phyloP scores from a whole-genome alignment of 2,888 invertebrate genomes.

The Cephus pulcher region DNA sequence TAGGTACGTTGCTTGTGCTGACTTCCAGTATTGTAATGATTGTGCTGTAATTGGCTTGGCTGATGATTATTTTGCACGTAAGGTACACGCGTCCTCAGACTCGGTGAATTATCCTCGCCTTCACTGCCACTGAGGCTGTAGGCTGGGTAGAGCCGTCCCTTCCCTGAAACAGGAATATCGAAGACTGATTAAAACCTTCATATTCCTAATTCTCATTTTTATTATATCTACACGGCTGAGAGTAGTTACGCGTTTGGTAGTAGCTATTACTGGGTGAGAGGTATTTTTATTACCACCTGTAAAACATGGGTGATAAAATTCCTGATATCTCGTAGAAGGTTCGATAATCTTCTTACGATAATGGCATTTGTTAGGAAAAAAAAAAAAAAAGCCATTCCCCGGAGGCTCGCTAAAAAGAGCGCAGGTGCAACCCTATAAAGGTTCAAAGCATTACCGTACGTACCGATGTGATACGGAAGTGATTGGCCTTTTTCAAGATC shows the following conservation, averaged over 20 bases:
- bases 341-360: conserved; percentile 24
- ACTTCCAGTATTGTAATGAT: conserved; percentile 56
- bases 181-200: too few relatives aligned
- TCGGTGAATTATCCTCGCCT: conserved; percentile 72
- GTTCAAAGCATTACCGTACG: too few relatives aligned
- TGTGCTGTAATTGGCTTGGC: conserved; percentile 59
- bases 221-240: not conserved
- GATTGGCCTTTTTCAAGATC: too few relatives aligned
- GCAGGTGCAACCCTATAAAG: too few relatives aligned
- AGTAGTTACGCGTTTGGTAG: conserved; percentile 12
- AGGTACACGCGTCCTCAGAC: conserved; percentile 66
- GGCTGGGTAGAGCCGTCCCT: conserved; percentile 85
- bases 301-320: conserved; percentile 28
- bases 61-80: conserved; percentile 66
- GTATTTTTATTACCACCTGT: conserved; percentile 29
- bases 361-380: conserved; percentile 1
- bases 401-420: too few relatives aligned
- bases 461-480: too few relatives aligned
- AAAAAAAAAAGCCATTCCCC: too few relatives aligned
- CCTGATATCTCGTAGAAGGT: conserved; percentile 23
- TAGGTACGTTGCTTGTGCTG: conserved; percentile 55
- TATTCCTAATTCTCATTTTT: too few relatives aligned
- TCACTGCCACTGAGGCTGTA: conserved; percentile 83
- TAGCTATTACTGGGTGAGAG: conserved; percentile 11
- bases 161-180: conserved; percentile 69